Evolutionary conservation across 2,113 vertebrate species (phyloP), one percentile per base, ranked within the genome.

Genomic region (Empidonax alnorum): DNA sequence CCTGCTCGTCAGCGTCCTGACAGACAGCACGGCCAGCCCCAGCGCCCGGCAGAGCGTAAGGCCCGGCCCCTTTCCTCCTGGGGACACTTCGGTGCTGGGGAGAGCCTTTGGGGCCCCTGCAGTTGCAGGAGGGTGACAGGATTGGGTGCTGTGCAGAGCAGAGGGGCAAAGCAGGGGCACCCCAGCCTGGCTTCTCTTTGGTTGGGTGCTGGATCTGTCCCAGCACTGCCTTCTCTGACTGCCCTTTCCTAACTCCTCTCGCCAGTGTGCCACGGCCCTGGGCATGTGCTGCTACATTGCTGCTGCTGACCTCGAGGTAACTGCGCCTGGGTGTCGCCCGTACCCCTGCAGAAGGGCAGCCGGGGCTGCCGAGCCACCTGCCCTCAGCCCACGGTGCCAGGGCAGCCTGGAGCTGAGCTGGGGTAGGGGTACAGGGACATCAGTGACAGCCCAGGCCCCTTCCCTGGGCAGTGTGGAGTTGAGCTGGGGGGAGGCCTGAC

Each of bases 211-310:
- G 47, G 30, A 12, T 75, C 66, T 58, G 61, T 12, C 39, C 18
- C 0, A 0, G 24, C 24, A 6, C n/a, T 68, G 30, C 56, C 19
- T 30, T 14, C 28, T 69, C 50, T 68, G 12, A 83, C 47, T 47
- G n/a, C 1, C 2, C 24, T 75, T 81, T 56, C 17, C 58, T 35
- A 24, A 2, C 9, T 8, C 95, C 46, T 97, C 67, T 96, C 33
- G 6, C 69, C 97, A 99, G 99, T 99, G 99, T 72, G 99, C 99
- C 80, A 97, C 96, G 4, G 98, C 99, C 66, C 95, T 99, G 84
- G 99, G 99, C 47, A 95, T 99, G 98, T 99, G 99, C 97, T 99
- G 99, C 92, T 99, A 99, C 10, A 98, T 99, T 27, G 99, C 99
- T 53, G 98, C 99, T 50, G 98, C 98, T 24, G 98, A 99, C 7